These are phyloP conservation scores for Manis pentadactyla DNA, from an alignment of 2,797 vertebrate genomes.

Conservation along the genomic window DNA sequence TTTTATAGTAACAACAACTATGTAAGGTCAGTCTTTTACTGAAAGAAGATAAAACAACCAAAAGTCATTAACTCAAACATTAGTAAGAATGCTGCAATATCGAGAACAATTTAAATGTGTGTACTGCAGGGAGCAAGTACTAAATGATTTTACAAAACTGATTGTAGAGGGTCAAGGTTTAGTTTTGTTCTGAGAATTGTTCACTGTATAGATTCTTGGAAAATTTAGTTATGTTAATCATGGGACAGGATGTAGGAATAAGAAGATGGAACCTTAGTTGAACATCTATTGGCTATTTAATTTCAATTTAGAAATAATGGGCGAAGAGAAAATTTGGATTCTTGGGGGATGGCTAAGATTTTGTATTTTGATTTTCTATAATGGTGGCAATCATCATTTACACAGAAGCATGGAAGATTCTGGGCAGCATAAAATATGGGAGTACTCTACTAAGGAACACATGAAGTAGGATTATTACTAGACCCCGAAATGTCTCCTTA, in stretches of 20 bases:
- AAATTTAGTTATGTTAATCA: background rate
- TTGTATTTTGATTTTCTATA: background rate
- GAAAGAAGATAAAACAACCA: background rate
- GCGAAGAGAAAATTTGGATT: background rate
- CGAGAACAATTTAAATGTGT: background rate
- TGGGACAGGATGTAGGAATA: background rate
- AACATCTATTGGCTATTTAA: background rate
- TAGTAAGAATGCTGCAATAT: background rate
- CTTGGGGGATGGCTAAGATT: background rate
- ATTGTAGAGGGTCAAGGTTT: background rate
- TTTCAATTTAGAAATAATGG: background rate
- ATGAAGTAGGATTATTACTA: background rate
- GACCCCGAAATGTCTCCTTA: background rate
- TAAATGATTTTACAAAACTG: background rate
- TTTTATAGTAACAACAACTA: background rate
- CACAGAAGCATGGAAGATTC: background rate
- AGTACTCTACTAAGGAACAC: background rate
- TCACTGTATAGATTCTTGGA: background rate
- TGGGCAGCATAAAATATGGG: background rate
- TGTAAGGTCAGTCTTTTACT: background rate
- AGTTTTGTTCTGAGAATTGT: background rate
- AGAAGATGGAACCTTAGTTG: background rate
- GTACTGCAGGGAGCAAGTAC: background rate
- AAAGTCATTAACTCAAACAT: background rate
- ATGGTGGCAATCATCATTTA: background rate